phyloP scores from a whole-genome alignment of 2,113 vertebrate species.

The Psilopogon haemacephalus region DNA sequence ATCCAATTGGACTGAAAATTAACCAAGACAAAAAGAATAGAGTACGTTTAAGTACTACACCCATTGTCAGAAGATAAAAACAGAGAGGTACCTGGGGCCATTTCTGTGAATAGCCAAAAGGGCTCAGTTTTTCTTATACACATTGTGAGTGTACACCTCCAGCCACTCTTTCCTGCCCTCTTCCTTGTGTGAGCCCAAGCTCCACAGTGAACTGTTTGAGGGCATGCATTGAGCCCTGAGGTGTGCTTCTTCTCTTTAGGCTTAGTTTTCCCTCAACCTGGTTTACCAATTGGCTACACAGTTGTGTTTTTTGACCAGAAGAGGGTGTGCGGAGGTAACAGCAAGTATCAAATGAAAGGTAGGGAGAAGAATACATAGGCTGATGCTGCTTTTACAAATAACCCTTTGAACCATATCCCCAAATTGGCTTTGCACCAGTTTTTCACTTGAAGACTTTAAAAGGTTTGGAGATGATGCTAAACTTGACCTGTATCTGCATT shows the following conservation, averaged over 20 bases:
- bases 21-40: not conserved
- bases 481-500: not conserved
- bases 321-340: not conserved
- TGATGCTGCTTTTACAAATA: not conserved
- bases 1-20: not conserved
- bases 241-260: not conserved
- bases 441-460: not conserved
- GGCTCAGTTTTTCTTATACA: not conserved
- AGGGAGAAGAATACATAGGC: not conserved
- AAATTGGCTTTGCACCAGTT: not conserved
- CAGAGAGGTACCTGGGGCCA: not conserved
- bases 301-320: not conserved
- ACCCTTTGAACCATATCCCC: not conserved
- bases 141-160: fast-evolving
- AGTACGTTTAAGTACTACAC: not conserved
- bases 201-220: not conserved
- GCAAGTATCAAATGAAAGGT: not conserved
- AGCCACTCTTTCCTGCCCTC: not conserved
- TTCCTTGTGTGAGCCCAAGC: not conserved
- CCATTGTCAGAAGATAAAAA: not conserved
- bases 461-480: not conserved
- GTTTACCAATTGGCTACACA: not conserved
- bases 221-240: not conserved
- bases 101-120: not conserved
- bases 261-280: not conserved